Evolutionary conservation across 2,113 vertebrate species (phyloP), one percentile per base, ranked within the genome.

Genomic region (Tricholaema leucomelas): DNA sequence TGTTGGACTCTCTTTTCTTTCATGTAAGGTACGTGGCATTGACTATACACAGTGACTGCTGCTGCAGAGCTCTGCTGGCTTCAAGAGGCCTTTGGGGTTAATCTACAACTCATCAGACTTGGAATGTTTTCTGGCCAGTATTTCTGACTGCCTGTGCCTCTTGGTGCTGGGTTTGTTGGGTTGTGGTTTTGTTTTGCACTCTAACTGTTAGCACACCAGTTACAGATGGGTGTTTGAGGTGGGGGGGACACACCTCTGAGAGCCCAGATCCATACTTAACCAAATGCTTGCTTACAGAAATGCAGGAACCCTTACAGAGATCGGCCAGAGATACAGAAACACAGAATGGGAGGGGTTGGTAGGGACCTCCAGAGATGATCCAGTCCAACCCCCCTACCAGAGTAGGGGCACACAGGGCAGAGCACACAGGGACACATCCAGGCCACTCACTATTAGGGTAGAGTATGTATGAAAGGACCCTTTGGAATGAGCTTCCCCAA

Each of bases 51-150:
- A 35, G 46, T 33, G 50, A 71, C 36, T 50, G 23, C 36, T 88
- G 56, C 60, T 94, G 15, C 55, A 79, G 66, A 87, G 60, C 76
- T 87, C 9, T 64, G 61, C 74, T 67, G 58, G 67, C 66, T 79
- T 56, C 50, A 71, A 88, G 79, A 72, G 52, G 42, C 38, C 42
- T 80, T 65, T 60, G 44, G 28, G 19, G 24, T 61, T 59, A 23
- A 56, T 75, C 17, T 6, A 46, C 58, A 87, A 20, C 27, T 79
- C 40, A 60, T 74, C 84, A 86, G 64, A 48, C 70, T 80, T 71
- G 28, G 27, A 92, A 65, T 79, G 87, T 92, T 85, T 93, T 79
- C 85, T 82, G 95, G 91, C 87, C 96, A 83, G 93, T 93, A 50
- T 81, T 74, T 78, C 76, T 61, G 36, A 33, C 10, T 36, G 80